Evolutionary conservation across 2,888 invertebrate genomes (phyloP).

Genomic region (Gortyna flavago): DNA sequence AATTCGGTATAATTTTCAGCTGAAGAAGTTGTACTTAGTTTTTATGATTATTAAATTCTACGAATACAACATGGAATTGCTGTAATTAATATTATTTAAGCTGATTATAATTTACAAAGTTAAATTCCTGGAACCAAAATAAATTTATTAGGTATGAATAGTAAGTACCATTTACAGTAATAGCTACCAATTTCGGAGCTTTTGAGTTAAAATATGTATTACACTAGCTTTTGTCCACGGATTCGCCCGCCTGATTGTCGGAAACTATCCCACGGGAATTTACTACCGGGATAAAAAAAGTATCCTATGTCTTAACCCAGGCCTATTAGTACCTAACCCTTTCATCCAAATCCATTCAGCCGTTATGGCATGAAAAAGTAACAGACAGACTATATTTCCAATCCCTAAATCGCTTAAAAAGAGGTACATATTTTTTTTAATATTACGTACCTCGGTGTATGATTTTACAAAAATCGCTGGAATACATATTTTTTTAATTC

Average conservation of each 20-base stretch:
- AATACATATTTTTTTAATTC: no score
- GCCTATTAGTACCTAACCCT: not conserved
- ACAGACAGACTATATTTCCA: no score
- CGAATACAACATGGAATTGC: not conserved
- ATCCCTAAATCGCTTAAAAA: no score
- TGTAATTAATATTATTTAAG: not conserved
- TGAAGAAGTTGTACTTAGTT: not conserved
- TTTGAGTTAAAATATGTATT: not conserved
- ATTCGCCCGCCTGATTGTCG: no score
- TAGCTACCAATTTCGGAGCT: not conserved
- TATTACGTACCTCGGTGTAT: no score
- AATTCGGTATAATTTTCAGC: not conserved
- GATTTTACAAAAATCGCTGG: no score
- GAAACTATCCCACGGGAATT: no score
- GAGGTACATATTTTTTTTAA: no score
- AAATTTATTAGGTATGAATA: not conserved
- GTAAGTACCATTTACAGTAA: not conserved
- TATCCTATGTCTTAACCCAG: no score
- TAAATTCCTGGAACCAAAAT: not conserved
- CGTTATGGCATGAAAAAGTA: no score
- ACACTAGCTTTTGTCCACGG: no score
- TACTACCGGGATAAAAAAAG: no score
- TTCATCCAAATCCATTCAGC: not conserved
- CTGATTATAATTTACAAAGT: not conserved
- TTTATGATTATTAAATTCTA: not conserved